Evolutionary conservation across 2,113 vertebrate genomes (phyloP), one percentile per base, ranked within the genome.

Genomic region (Pandion haliaetus): DNA sequence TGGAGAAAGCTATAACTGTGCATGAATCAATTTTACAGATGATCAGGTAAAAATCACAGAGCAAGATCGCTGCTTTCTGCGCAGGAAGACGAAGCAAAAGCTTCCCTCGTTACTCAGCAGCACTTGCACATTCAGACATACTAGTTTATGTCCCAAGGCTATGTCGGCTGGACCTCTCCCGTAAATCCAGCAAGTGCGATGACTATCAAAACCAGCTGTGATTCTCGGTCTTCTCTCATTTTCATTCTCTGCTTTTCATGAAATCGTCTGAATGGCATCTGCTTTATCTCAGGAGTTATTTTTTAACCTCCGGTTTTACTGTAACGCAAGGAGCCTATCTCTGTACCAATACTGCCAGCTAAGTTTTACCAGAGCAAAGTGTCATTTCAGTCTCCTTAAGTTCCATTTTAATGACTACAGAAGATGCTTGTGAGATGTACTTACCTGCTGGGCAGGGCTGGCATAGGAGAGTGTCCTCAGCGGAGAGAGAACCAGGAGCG

Each of bases 381-480:
- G 1, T 31, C 36, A 6, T 17, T 54, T 10, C 24, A 29, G 25
- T 1, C 32, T 14, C 66, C n/a, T 26, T 2, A 12, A 29, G 7
- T 42, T 44, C 23, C 13, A 17, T 36, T 85, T n/a, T n/a, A 31
- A 25, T 1, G 36, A 29, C 31, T 24, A 7, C 26, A 50, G 54
- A 16, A 45, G 59, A 57, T 2, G 3, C 32, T 7, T 1, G 8
- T 5, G 49, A 24, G 72, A 8, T 8, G 42, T 1, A 24, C 95
- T 74, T 97, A 99, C 99, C 99, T 98, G 97, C 90, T n/a, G 98
- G 98, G 97, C 98, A 99, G 55, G 89, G 97, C 66, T 98, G 97
- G 96, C 98, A 98, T 15, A 87, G 93, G 21, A 62, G 50, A 47
- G 94, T 52, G 32, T 96, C 98, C 65, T 96, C 79, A 29, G 94